A percentile compares a stretch with the other conserved stretches of the same genome.
Evolutionary conservation across 2,888 invertebrate species (phyloP).

Genomic region (Euphydryas editha): DNA sequence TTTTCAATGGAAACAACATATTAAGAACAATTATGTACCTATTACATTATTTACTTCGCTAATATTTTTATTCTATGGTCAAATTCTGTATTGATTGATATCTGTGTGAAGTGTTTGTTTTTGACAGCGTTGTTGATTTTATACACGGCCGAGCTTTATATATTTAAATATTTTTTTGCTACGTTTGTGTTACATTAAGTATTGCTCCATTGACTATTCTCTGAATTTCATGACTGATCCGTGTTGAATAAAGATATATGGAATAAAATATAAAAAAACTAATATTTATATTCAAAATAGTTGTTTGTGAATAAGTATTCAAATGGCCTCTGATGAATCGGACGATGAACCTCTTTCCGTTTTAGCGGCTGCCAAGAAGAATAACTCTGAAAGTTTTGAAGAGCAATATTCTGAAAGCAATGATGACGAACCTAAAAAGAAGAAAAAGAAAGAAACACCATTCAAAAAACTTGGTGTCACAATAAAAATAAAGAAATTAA

Average conservation of each 20-base stretch:
- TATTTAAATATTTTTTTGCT: not conserved
- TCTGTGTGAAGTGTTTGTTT: conserved; percentile 10
- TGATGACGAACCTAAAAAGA: conserved; percentile 43
- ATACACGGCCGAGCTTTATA: not conserved
- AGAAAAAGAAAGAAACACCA: conserved; percentile 50
- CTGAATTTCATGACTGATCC: not conserved
- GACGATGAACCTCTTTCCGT: conserved; percentile 76
- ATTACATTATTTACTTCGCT: not conserved
- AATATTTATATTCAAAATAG: not conserved
- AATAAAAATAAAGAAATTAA: conserved; percentile 48
- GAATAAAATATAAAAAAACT: not conserved
- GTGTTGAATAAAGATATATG: not conserved
- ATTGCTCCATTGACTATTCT: not conserved
- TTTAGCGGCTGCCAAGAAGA: conserved; percentile 66
- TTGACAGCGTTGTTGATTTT: conserved; percentile 8
- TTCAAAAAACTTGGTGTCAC: conserved; percentile 45
- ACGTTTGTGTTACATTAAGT: not conserved
- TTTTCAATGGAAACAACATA: not conserved
- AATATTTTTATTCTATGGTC: conserved; percentile 3
- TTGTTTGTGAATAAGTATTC: conserved; percentile 4
- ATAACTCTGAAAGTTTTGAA: conserved; percentile 49
- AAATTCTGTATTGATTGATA: not conserved
- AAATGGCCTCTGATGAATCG: conserved; percentile 68
- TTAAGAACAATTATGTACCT: not conserved
- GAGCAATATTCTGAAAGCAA: conserved; percentile 39